Evolutionary conservation across 1,140 invertebrate genomes (phyloP), one percentile per base, ranked within the genome.

Genomic region (Eulimnadia texana): DNA sequence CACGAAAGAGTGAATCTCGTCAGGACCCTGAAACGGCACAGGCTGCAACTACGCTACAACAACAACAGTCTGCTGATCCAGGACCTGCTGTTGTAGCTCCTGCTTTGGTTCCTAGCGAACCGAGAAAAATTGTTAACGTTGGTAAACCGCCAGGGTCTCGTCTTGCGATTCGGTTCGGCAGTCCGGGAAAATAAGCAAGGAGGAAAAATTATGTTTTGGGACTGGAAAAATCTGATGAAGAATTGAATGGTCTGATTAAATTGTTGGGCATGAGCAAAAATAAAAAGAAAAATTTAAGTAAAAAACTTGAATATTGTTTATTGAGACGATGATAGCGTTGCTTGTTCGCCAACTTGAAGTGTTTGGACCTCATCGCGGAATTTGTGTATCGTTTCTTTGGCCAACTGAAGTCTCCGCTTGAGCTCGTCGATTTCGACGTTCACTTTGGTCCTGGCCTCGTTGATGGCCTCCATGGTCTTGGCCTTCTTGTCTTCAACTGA

Each of bases 401-500:
- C 86, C 27, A 90, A 71, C 68, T 90, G 90, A 9, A 98, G 72
- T 70, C 88, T 86, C 64, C 93, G 90, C 68, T 93, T 94, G 0
- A 93, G 73, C 49, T 90, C 84, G 11, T 80, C 76, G 52, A 97
- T 93, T 73, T 95, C 91, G 49, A 76, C 73, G 65, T 84, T 79
- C 0, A 96, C 84, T 74, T 91, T 93, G 50, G 82, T 82, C 72
- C 90, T 89, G 0, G 90, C 88, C 54, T 82, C 78, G 25, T 84
- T 71, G 66, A 96, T 86, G 61, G 82, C 83, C 67, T 86, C 82
- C 52, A 91, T 67, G 0, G 88, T 87, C 62, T 84, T 84, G 50
- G 85, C 82, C 69, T 93, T 93, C 67, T 92, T 93, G 27, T 86
- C 85, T 77, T 96, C 91, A 83, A 95, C 91, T 93, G 73, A 54